Evolutionary conservation across 2,797 vertebrate species (phyloP).

Genomic region (Furcifer pardalis): DNA sequence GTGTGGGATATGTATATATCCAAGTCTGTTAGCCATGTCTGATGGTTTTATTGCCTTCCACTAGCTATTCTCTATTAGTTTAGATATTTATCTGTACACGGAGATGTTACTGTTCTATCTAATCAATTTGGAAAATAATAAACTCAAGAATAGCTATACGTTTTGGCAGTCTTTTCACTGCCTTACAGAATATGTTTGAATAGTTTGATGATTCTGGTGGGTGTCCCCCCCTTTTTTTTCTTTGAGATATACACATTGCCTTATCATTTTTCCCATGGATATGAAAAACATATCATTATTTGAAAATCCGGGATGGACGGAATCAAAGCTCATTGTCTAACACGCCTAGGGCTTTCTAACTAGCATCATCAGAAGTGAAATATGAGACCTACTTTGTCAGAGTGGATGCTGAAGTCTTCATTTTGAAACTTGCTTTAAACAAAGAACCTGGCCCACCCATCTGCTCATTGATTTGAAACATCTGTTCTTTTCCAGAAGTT

Average conservation of each 20-base stretch:
- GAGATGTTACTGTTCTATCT: slow-evolving; percentile 15
- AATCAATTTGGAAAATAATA: slow-evolving; percentile 21
- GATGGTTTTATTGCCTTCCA: slow-evolving; percentile 14
- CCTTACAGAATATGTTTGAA: background rate
- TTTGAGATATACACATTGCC: background rate
- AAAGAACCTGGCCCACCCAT: no score
- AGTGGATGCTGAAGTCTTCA: no score
- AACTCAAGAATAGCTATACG: slow-evolving; percentile 3
- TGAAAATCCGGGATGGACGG: background rate
- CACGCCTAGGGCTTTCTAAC: no score
- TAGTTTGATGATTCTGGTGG: background rate
- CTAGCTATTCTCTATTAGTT: background rate
- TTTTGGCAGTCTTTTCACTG: slow-evolving; percentile 5
- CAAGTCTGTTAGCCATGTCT: background rate
- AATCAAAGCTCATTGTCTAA: background rate
- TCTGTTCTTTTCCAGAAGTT: no score
- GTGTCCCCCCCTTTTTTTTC: no score
- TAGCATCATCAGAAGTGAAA: no score
- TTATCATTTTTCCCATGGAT: background rate
- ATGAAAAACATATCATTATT: background rate
- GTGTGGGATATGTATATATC: background rate
- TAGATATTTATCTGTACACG: slow-evolving; percentile 10
- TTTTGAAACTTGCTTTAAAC: no score
- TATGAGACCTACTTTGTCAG: no score
- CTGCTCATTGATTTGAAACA: no score